Evolutionary conservation across 2,888 invertebrate species (phyloP).

Genomic region (Drosophila basisetae): DNA sequence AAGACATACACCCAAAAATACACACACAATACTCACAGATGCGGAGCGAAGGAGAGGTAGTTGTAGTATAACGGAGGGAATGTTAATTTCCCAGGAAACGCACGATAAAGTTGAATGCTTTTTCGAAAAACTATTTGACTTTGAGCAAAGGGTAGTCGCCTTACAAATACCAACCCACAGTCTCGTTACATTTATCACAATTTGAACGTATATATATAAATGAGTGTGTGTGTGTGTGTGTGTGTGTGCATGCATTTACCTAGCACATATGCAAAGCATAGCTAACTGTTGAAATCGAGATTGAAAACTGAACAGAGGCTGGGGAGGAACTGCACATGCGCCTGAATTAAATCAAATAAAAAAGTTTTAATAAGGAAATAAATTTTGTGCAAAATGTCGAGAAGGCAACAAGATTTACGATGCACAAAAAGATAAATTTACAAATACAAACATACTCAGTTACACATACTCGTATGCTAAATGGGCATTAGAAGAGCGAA

Average conservation of each 20-base stretch:
- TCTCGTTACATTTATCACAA: slow-evolving; percentile 71
- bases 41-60: not conserved
- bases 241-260: slow-evolving; percentile 30
- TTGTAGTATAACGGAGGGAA: slow-evolving; percentile 47
- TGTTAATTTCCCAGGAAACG: slow-evolving; percentile 82
- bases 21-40: slow-evolving; percentile 3
- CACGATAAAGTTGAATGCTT: slow-evolving; percentile 81
- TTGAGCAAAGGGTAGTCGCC: slow-evolving; percentile 61
- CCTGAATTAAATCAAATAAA: slow-evolving; percentile 78
- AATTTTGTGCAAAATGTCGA: slow-evolving; percentile 74
- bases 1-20: slow-evolving; percentile 34
- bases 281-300: slow-evolving; percentile 30
- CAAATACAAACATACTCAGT: slow-evolving; percentile 42
- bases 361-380: slow-evolving; percentile 81
- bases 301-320: slow-evolving; percentile 15
- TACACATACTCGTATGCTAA: slow-evolving; percentile 49
- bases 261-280: slow-evolving; percentile 42
- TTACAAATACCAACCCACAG: slow-evolving; percentile 40
- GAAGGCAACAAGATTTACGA: slow-evolving; percentile 81
- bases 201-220: slow-evolving; percentile 24
- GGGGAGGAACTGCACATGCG: slow-evolving; percentile 51
- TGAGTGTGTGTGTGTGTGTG: slow-evolving; percentile 9
- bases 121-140: slow-evolving; percentile 78
- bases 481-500: slow-evolving; percentile 58
- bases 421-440: slow-evolving; percentile 74